Evolutionary conservation across 2,113 vertebrate genomes (phyloP).

Genomic region (Anolis sagrei): DNA sequence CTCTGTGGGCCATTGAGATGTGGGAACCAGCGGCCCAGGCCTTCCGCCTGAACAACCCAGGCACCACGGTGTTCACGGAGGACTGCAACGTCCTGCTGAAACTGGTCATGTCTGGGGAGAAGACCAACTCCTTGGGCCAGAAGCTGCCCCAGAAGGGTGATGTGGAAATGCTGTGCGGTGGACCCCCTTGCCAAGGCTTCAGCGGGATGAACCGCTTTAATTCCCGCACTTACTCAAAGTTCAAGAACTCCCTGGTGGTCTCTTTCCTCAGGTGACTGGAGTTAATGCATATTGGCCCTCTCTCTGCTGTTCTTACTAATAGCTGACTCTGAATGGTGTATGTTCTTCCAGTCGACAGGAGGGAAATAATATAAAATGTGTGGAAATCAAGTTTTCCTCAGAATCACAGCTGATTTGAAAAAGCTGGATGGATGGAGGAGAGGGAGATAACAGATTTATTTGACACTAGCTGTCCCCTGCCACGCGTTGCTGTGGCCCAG

Average conservation of each 20-base stretch:
- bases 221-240: constrained; percentile 96
- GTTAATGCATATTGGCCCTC: too few relatives aligned
- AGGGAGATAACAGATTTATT: too few relatives aligned
- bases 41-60: constrained; percentile 93
- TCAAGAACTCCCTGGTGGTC: constrained; percentile 97
- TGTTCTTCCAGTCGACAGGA: neutral
- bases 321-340: neutral
- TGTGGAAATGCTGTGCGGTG: constrained; percentile 94
- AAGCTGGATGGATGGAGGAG: too few relatives aligned
- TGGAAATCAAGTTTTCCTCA: neutral
- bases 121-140: constrained; percentile 88
- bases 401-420: too few relatives aligned
- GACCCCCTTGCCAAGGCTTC: constrained; percentile 96
- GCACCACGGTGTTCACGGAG: constrained; percentile 94
- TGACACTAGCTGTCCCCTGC: too few relatives aligned
- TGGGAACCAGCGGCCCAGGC: constrained; percentile 97
- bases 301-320: neutral
- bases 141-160: constrained; percentile 94
- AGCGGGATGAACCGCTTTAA: constrained; percentile 99
- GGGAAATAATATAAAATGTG: neutral
- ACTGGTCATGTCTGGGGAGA: constrained; percentile 93
- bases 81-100: constrained; percentile 95
- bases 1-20: constrained; percentile 96
- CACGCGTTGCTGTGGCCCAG: too few relatives aligned
- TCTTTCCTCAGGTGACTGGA: constrained; percentile 90